Percentiles rank a stretch among this genome's conserved stretches.
Conservation (phyloP, 2,888 invertebrate genomes). For the Volucella zonaria region DNA sequence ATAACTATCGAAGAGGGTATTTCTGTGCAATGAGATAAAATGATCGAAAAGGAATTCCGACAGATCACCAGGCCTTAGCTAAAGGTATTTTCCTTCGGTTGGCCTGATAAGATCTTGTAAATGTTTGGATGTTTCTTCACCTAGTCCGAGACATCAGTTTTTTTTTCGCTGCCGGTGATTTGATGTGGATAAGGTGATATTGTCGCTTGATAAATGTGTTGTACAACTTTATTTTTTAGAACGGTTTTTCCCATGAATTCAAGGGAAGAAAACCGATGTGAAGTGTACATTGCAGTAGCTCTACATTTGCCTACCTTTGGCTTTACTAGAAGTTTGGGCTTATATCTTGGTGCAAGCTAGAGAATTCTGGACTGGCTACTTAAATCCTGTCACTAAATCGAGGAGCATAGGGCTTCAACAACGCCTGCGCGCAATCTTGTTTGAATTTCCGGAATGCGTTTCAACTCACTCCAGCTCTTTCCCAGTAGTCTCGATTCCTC, state of each 20-base stretch:
- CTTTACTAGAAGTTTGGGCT: too few relatives aligned
- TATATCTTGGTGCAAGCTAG: too few relatives aligned
- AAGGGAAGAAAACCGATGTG: too few relatives aligned
- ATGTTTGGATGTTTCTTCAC: neutral
- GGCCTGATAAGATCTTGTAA: conserved; percentile 43
- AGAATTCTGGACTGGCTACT: too few relatives aligned
- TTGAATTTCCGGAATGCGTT: too few relatives aligned
- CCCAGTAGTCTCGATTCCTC: too few relatives aligned
- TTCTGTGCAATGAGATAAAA: conserved; percentile 57
- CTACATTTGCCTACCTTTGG: too few relatives aligned
- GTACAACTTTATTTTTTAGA: conserved; percentile 56
- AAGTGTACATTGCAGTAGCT: too few relatives aligned
- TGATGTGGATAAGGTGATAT: conserved; percentile 22
- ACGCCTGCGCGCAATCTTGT: too few relatives aligned
- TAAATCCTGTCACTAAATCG: too few relatives aligned
- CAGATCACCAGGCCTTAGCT: conserved; percentile 8
- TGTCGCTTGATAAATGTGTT: conserved; percentile 46
- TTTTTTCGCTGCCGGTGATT: neutral
- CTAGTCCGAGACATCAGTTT: neutral
- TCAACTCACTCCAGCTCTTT: too few relatives aligned
- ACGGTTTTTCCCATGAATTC: neutral
- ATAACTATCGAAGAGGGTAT: conserved; percentile 65
- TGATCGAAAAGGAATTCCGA: conserved; percentile 59
- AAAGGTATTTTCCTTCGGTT: neutral
- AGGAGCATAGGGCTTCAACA: too few relatives aligned